These are phyloP conservation scores for Eptesicus fuscus DNA, from an alignment of 2,113 vertebrate genomes.

Conservation along the genomic window DNA sequence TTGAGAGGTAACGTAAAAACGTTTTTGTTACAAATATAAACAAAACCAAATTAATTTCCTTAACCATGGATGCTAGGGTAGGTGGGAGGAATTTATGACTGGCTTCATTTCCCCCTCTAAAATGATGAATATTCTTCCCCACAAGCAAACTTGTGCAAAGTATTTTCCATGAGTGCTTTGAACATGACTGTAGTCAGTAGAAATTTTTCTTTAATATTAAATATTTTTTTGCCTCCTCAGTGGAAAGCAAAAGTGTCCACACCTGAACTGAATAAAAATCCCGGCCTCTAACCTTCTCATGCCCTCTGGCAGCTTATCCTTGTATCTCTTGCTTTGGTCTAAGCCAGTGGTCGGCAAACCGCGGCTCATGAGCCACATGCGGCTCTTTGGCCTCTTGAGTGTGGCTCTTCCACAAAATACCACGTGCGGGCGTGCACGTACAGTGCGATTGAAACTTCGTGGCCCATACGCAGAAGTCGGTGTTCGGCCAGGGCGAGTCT, in stretches of 20 bases:
- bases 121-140: conserved; percentile 53
- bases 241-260: conserved; percentile 29
- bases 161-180: conserved; percentile 15
- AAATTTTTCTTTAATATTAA: background rate
- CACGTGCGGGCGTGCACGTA: no score
- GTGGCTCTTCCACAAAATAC: no score
- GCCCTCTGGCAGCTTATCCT: background rate
- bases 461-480: no score
- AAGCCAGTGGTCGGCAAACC: background rate
- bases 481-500: no score
- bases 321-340: conserved; percentile 50
- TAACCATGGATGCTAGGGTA: background rate
- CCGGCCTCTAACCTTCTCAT: background rate
- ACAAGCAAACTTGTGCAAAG: conserved; percentile 12
- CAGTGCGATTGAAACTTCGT: no score
- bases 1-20: conserved; percentile 8
- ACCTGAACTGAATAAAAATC: background rate
- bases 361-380: no score
- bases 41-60: conserved; percentile 26
- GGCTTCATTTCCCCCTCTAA: background rate
- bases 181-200: conserved; percentile 6
- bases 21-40: conserved; percentile 40
- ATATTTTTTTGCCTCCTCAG: background rate
- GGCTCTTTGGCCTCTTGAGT: no score
- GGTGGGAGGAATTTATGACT: conserved; percentile 29